phyloP scores from a whole-genome alignment of 2,888 invertebrate species.

The Stenurella melanura region DNA sequence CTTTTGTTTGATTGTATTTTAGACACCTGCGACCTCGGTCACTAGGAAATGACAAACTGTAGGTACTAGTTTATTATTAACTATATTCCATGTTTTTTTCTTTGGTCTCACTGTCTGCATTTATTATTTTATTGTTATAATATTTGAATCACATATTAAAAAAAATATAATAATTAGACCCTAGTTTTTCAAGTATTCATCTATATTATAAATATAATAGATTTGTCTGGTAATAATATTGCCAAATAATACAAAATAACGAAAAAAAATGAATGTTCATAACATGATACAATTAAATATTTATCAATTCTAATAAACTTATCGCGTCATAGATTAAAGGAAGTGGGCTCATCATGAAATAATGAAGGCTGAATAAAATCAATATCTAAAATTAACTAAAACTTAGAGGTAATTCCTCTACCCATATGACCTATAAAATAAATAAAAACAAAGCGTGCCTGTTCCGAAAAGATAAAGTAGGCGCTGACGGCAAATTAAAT shows the following conservation, averaged over 20 bases:
- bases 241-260: background rate
- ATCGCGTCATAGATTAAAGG: slow-evolving; percentile 1
- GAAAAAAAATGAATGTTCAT: background rate
- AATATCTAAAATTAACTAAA: slow-evolving; percentile 4
- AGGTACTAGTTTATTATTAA: too few species aligned
- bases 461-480: background rate
- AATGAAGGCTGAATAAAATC: background rate
- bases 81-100: too few species aligned
- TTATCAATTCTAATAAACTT: slow-evolving; percentile 1
- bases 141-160: too few species aligned
- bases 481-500: background rate
- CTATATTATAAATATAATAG: too few species aligned
- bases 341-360: background rate
- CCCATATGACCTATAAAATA: slow-evolving; percentile 3
- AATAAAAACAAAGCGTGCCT: slow-evolving; percentile 7
- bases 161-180: too few species aligned
- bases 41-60: too few species aligned
- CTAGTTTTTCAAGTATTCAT: too few species aligned
- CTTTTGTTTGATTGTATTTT: too few species aligned
- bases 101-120: too few species aligned
- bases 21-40: too few species aligned
- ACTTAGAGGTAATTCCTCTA: background rate
- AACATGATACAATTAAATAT: background rate
- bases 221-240: background rate
- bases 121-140: too few species aligned